A percentile compares a stretch with the other conserved stretches of the same genome.
phyloP scores from a whole-genome alignment of 1,140 invertebrate genomes.

The Cotesia glomerata region DNA sequence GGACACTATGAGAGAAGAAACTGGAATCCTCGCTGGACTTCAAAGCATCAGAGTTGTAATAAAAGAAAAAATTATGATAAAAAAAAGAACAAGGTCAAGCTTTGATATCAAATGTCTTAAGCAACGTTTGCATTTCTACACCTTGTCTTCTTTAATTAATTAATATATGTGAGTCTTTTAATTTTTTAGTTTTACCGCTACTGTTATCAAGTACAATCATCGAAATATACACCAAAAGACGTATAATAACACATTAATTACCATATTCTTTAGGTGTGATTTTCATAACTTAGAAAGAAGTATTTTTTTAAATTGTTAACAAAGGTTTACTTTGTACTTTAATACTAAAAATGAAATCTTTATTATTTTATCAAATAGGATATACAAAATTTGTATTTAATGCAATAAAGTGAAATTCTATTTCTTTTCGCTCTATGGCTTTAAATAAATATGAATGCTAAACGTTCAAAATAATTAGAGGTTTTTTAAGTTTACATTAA shows the following conservation, averaged over 20 bases:
- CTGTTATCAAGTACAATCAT: neutral
- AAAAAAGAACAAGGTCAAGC: slow-evolving; percentile 5
- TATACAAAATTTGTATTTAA: too few relatives aligned
- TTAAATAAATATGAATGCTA: too few relatives aligned
- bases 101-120: slow-evolving; percentile 30
- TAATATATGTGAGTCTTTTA: slow-evolving; percentile 17
- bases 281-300: too few relatives aligned
- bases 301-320: too few relatives aligned
- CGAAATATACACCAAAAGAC: too few relatives aligned
- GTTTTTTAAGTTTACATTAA: too few relatives aligned
- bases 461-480: too few relatives aligned
- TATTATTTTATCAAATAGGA: too few relatives aligned
- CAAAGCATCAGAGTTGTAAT: neutral
- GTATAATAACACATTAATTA: neutral
- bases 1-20: slow-evolving; percentile 22
- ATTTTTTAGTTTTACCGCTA: neutral
- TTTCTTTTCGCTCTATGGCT: too few relatives aligned
- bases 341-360: too few relatives aligned
- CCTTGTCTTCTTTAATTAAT: slow-evolving; percentile 41
- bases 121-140: slow-evolving; percentile 38
- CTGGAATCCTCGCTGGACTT: slow-evolving; percentile 18
- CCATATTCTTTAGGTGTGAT: neutral
- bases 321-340: too few relatives aligned
- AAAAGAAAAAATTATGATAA: slow-evolving; percentile 6
- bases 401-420: too few relatives aligned